Conservation (phyloP, 2,888 invertebrate species). For the Platycnemis pennipes region DNA sequence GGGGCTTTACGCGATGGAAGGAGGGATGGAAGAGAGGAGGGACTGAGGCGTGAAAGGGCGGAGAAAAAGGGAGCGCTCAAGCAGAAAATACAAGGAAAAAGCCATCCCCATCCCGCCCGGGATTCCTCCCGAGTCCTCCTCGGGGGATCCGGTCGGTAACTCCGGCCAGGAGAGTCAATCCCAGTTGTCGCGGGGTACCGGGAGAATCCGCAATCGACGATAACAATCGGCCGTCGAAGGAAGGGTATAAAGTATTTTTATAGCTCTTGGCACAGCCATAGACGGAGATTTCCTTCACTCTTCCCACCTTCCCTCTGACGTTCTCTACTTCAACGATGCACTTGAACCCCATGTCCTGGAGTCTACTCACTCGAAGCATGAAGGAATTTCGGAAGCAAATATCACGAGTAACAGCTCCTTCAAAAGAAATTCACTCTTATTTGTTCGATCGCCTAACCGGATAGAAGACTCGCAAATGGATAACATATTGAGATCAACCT, state of each 20-base stretch:
- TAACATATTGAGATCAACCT: neutral
- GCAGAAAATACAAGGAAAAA: slow-evolving; percentile 26
- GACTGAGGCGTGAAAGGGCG: neutral
- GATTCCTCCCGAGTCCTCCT: neutral
- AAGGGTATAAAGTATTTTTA: neutral
- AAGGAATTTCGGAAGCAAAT: neutral
- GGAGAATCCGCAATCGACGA: neutral
- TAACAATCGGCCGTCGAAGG: neutral
- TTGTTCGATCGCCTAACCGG: neutral
- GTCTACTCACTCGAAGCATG: neutral
- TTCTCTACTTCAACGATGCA: neutral
- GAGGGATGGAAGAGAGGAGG: neutral
- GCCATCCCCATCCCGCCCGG: neutral
- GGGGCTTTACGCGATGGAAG: too few species aligned
- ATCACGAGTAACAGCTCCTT: neutral
- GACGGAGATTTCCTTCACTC: neutral
- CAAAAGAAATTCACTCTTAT: neutral
- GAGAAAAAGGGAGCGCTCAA: neutral
- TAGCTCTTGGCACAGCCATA: neutral
- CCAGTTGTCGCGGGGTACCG: neutral
- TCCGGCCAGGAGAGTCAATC: neutral
- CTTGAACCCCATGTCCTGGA: neutral
- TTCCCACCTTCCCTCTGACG: neutral
- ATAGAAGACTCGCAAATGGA: neutral
- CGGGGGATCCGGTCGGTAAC: neutral